phyloP scores from a whole-genome alignment of 2,797 vertebrate species.

The Rhynchonycteris naso region DNA sequence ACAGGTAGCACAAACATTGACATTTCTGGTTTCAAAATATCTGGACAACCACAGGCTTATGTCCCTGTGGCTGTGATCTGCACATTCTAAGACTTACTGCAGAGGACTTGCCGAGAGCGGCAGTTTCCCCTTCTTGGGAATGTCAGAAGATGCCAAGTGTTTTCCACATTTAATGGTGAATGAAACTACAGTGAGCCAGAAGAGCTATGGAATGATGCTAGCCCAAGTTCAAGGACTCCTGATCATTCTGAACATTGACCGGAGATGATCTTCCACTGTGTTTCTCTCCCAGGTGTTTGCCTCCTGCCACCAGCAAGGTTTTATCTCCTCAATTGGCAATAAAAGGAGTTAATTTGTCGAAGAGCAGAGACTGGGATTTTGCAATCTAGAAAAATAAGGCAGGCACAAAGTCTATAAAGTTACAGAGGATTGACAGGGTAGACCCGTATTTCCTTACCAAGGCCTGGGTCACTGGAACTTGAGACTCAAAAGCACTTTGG shows the following conservation, averaged over 20 bases:
- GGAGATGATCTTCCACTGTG: background rate
- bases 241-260: background rate
- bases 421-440: background rate
- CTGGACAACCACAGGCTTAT: background rate
- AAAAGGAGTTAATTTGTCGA: constrained; percentile 13
- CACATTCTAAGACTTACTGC: background rate
- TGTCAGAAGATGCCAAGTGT: constrained; percentile 20
- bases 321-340: background rate
- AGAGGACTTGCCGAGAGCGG: background rate
- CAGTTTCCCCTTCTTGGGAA: background rate
- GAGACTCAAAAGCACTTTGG: background rate
- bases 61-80: background rate
- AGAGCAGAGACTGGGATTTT: background rate
- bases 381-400: constrained; percentile 7
- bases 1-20: too few species aligned
- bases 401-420: constrained; percentile 19
- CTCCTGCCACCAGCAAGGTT: background rate
- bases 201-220: background rate
- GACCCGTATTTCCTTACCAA: background rate
- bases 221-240: background rate
- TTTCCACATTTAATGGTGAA: background rate
- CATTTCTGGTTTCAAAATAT: background rate
- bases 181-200: background rate
- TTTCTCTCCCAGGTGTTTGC: background rate
- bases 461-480: background rate